A percentile compares a stretch with the other conserved stretches of the same genome.
Evolutionary conservation across 2,797 vertebrate genomes (phyloP).

Genomic region (Telmatherina bonti): DNA sequence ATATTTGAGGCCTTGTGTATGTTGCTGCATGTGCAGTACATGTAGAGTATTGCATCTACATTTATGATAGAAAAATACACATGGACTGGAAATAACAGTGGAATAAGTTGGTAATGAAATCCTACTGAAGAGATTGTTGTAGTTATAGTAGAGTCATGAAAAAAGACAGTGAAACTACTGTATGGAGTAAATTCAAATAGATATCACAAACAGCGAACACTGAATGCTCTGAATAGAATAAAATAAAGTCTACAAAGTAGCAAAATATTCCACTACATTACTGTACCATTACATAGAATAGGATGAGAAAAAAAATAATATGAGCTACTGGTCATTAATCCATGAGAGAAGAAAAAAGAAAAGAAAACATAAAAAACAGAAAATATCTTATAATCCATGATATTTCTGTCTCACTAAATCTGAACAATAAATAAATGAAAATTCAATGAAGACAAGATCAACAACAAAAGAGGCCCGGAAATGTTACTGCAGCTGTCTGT

Average conservation of each 20-base stretch:
- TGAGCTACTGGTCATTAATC: too few relatives aligned
- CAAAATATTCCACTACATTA: not conserved
- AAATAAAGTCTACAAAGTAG: not conserved
- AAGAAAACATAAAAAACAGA: too few relatives aligned
- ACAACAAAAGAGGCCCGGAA: not conserved
- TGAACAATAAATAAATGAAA: too few relatives aligned
- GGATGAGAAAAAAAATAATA: not conserved
- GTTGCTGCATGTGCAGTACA: not conserved
- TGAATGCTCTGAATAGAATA: not conserved
- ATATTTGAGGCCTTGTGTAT: conserved; percentile 4
- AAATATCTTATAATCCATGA: too few relatives aligned
- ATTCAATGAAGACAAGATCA: too few relatives aligned
- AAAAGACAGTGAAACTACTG: not conserved
- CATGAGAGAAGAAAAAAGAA: not conserved
- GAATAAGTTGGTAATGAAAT: not conserved
- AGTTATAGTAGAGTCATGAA: not conserved
- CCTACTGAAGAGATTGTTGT: not conserved
- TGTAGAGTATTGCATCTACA: not conserved
- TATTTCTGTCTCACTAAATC: too few relatives aligned
- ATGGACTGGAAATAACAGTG: conserved; percentile 3
- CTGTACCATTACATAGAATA: not conserved
- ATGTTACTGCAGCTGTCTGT: not conserved
- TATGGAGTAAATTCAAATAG: not conserved
- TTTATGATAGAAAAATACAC: not conserved
- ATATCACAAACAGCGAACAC: not conserved